Conservation (phyloP, 2,113 vertebrate genomes). For the Anthoscopus minutus region DNA sequence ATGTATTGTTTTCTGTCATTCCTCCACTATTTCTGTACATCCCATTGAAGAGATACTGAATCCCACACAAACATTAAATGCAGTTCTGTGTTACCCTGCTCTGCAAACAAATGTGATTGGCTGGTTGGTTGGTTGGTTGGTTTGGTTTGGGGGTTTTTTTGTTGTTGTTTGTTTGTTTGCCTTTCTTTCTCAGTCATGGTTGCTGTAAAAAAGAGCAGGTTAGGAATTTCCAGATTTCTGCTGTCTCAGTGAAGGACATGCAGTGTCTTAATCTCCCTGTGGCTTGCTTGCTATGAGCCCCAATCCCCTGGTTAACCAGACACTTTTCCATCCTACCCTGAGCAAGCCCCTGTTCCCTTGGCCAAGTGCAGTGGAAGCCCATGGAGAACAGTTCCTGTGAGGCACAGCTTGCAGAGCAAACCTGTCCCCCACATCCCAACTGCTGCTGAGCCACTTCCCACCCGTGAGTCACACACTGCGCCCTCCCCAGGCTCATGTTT, state of each 20-base stretch:
- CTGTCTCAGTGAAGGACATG: not conserved
- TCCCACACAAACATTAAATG: not conserved
- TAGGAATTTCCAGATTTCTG: not conserved
- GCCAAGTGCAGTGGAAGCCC: not conserved
- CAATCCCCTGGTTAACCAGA: not conserved
- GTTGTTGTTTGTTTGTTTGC: not conserved
- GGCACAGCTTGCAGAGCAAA: not conserved
- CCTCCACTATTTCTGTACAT: not conserved
- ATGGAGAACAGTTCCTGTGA: not conserved
- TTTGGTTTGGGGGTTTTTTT: too few species aligned
- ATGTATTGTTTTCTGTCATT: not conserved
- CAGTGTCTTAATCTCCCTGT: not conserved
- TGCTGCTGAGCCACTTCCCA: not conserved
- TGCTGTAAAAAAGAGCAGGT: not conserved
- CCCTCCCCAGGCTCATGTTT: not conserved
- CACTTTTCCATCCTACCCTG: not conserved
- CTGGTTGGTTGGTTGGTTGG: too few species aligned
- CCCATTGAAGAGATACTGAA: not conserved
- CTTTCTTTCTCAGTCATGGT: accelerated
- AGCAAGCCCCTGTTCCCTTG: not conserved
- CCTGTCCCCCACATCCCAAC: not conserved
- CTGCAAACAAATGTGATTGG: not conserved
- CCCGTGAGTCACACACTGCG: accelerated
- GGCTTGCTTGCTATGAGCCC: not conserved
- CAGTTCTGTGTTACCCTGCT: not conserved